These are phyloP conservation scores for Loriculus beryllinus DNA, from an alignment of 2,797 vertebrate genomes.

Conservation along the genomic window DNA sequence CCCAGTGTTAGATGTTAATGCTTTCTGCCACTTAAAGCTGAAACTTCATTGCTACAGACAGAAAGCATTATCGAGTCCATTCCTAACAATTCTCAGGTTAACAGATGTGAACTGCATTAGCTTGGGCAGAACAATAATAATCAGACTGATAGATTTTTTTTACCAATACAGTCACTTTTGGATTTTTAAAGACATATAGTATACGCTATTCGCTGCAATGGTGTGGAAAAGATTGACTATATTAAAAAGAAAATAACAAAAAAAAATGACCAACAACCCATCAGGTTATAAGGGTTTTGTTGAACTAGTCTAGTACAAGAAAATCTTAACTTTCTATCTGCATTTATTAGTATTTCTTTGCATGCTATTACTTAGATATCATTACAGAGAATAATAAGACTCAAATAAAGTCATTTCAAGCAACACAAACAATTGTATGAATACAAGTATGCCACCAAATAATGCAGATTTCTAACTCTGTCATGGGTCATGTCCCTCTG, in stretches of 20 bases:
- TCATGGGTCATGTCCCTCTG: rapidly evolving
- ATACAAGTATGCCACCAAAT: rapidly evolving
- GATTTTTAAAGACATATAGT: background rate
- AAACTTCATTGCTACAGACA: background rate
- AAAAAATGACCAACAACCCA: background rate
- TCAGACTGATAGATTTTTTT: background rate
- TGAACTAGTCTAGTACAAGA: background rate
- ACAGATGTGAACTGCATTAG: background rate
- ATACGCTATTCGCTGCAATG: background rate
- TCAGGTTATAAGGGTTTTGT: background rate
- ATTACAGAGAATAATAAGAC: background rate
- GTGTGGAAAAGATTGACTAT: background rate
- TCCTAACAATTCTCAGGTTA: background rate
- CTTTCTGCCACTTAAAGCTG: background rate
- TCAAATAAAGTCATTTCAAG: background rate
- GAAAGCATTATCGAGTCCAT: background rate
- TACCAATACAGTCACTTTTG: background rate
- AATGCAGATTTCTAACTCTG: background rate
- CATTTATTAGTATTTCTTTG: background rate
- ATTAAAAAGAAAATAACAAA: background rate
- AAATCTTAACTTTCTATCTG: background rate
- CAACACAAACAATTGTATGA: background rate
- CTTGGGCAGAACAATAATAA: background rate
- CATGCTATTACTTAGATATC: background rate
- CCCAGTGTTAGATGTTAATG: background rate